Percentiles rank a stretch among this genome's conserved stretches.
Evolutionary conservation across 2,888 invertebrate genomes (phyloP).

Genomic region (Smittia sp.): DNA sequence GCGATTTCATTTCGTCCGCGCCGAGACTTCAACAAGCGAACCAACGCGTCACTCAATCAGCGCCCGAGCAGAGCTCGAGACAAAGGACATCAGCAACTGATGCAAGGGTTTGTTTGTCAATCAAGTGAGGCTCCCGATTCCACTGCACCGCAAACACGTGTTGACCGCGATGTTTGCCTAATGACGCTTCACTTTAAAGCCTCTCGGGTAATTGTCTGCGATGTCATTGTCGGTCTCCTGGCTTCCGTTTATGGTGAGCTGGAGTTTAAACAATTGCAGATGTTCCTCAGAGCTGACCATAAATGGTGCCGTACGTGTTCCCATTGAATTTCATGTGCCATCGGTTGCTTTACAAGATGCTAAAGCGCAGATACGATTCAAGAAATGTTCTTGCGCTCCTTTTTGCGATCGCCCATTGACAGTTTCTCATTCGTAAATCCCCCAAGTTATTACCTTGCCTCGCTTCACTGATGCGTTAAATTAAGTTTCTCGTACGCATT

Average conservation of each 20-base stretch:
- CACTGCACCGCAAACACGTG: background rate
- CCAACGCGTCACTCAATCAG: background rate
- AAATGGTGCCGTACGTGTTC: slow-evolving; percentile 17
- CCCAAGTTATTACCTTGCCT: slow-evolving; percentile 11
- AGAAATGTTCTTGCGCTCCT: background rate
- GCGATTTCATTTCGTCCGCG: no score
- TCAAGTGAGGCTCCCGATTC: background rate
- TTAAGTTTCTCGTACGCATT: slow-evolving; percentile 26
- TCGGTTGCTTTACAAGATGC: background rate
- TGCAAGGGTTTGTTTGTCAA: slow-evolving; percentile 29
- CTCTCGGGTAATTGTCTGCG: background rate
- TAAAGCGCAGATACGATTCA: background rate
- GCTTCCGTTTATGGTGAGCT: slow-evolving; percentile 21
- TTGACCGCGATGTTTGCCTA: slow-evolving; percentile 16
- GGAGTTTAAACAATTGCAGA: background rate
- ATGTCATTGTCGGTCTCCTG: background rate
- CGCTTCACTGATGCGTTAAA: slow-evolving; percentile 38
- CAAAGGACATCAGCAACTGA: background rate
- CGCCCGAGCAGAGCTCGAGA: background rate
- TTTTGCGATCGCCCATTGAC: background rate
- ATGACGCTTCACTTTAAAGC: slow-evolving; percentile 12
- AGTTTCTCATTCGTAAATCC: background rate
- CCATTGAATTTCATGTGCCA: slow-evolving; percentile 14
- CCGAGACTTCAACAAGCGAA: background rate
- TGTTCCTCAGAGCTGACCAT: background rate